Evolutionary conservation across 2,888 invertebrate species (phyloP).

Genomic region (Artemia sinica): DNA sequence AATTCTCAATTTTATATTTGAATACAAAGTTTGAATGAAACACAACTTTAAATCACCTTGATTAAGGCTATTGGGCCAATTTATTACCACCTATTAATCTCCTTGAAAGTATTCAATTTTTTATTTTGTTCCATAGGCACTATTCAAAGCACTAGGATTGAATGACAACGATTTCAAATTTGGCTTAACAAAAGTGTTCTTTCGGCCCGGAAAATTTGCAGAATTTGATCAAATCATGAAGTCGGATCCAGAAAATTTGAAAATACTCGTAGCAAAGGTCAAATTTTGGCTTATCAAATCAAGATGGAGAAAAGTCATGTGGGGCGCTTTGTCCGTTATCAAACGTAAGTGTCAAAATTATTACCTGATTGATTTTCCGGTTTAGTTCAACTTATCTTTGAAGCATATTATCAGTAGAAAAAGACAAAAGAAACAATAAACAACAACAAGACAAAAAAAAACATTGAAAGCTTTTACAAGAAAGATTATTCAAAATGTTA

Average conservation of each 20-base stretch:
- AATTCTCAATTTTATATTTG: no score
- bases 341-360: constrained; percentile 49
- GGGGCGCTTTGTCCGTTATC: constrained; percentile 76
- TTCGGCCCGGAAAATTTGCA: constrained; percentile 92
- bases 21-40: no score
- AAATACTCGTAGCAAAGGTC: constrained; percentile 64
- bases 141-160: constrained; percentile 81
- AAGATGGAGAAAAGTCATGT: constrained; percentile 80
- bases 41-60: no score
- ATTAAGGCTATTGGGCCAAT: no score
- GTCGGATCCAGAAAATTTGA: constrained; percentile 81
- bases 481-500: no score
- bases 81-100: neutral
- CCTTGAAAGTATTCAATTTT: neutral
- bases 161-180: constrained; percentile 88
- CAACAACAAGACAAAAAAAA: no score
- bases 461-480: no score
- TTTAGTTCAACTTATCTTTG: no score
- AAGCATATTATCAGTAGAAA: no score
- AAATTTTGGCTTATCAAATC: constrained; percentile 83
- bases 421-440: no score
- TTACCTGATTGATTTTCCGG: no score
- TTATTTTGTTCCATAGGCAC: constrained; percentile 43
- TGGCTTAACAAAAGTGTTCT: constrained; percentile 91
- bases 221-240: constrained; percentile 94